phyloP scores from a whole-genome alignment of 1,140 invertebrate species.

The Leucophenga varia region DNA sequence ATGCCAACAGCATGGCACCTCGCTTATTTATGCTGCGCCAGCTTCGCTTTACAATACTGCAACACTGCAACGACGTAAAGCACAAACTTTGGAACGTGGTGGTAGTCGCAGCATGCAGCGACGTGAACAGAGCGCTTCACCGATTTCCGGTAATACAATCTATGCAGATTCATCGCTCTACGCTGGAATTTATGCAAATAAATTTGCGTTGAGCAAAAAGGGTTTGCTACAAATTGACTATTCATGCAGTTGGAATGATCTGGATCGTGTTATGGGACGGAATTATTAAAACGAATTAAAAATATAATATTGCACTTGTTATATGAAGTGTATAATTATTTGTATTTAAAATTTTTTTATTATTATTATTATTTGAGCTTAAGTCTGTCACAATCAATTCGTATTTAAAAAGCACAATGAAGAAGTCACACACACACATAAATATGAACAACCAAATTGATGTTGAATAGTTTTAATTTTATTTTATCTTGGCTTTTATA shows the following conservation, averaged over 20 bases:
- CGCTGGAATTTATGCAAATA: slow-evolving; percentile 48
- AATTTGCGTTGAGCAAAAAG: slow-evolving; percentile 65
- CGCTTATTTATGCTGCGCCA: slow-evolving; percentile 39
- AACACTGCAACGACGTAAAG: slow-evolving; percentile 1
- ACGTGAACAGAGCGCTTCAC: slow-evolving; percentile 20
- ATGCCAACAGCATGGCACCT: slow-evolving; percentile 39
- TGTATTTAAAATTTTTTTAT: no score
- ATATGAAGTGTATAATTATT: no score
- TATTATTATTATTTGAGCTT: no score
- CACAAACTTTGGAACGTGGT: background rate
- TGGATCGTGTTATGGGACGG: slow-evolving; percentile 61
- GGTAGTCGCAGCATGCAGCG: background rate
- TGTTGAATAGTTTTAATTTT: no score
- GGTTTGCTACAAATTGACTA: slow-evolving; percentile 71
- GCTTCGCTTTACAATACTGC: slow-evolving; percentile 30
- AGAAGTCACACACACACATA: no score
- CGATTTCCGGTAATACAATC: slow-evolving; percentile 21
- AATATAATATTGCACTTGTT: no score
- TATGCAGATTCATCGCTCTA: slow-evolving; percentile 46
- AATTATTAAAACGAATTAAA: no score
- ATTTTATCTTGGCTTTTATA: no score
- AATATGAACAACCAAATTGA: no score
- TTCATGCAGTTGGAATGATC: slow-evolving; percentile 66
- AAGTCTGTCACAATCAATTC: no score
- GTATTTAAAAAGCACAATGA: no score